Percentiles rank a stretch among this genome's conserved stretches.
Conservation (phyloP, 2,797 vertebrate species). For the Tragopan temminckii region DNA sequence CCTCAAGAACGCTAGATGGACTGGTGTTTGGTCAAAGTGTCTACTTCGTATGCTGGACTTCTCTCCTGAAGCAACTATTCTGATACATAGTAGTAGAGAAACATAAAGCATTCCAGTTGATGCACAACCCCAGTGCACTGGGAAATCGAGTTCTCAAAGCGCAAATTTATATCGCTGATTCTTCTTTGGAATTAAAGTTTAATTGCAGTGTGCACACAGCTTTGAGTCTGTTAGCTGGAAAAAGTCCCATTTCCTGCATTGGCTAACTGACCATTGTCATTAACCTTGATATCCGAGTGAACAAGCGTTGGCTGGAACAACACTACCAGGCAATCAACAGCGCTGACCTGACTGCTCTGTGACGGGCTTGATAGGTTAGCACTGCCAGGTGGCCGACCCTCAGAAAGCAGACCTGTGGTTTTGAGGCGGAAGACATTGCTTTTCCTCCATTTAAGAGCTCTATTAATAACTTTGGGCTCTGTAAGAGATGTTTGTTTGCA, state of each 20-base stretch:
- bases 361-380: neutral
- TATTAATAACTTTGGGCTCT: neutral
- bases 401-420: neutral
- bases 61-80: neutral
- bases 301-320: neutral
- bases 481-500: neutral
- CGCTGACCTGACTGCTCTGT: neutral
- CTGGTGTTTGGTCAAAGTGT: neutral
- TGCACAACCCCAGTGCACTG: neutral
- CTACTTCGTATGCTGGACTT: neutral
- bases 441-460: neutral
- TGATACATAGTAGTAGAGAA: neutral
- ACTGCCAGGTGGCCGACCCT: neutral
- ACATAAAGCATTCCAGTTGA: neutral
- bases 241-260: neutral
- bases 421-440: neutral
- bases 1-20: neutral
- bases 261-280: neutral
- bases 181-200: neutral
- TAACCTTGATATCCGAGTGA: neutral
- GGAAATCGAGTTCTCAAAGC: neutral
- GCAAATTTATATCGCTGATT: neutral
- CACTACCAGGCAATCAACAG: neutral
- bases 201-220: neutral
- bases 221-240: conserved; percentile 26